Evolutionary conservation across 2,113 vertebrate species (phyloP).

Genomic region (Catagonus wagneri): DNA sequence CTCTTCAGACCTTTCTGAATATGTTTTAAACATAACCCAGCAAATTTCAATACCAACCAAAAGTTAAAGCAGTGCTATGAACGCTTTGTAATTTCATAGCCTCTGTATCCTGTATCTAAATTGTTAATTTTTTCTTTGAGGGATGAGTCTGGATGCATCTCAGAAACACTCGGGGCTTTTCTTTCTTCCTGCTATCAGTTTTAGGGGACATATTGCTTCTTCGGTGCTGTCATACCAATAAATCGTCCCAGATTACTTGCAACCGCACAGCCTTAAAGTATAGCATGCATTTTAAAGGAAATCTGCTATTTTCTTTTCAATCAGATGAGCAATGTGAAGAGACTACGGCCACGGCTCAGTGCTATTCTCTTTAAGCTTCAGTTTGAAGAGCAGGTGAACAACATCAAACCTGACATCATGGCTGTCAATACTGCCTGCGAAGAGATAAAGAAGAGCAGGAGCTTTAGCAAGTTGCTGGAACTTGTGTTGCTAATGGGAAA

Average conservation of each 20-base stretch:
- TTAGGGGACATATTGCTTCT: constrained; percentile 86
- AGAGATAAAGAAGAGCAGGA: constrained; percentile 95
- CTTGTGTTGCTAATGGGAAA: constrained; percentile 97
- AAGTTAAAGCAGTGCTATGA: constrained; percentile 24
- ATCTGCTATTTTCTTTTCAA: constrained; percentile 87
- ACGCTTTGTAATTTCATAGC: constrained; percentile 13
- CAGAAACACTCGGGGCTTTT: constrained; percentile 68
- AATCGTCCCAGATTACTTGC: constrained; percentile 85
- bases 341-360: constrained; percentile 94
- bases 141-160: constrained; percentile 65
- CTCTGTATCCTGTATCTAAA: constrained; percentile 33
- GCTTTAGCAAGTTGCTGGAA: constrained; percentile 95
- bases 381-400: constrained; percentile 98
- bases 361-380: constrained; percentile 98
- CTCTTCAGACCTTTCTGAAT: constrained; percentile 54
- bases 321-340: constrained; percentile 97
- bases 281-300: constrained; percentile 88
- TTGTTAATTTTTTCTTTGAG: constrained; percentile 72
- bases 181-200: constrained; percentile 84
- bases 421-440: constrained; percentile 96
- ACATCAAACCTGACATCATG: constrained; percentile 97
- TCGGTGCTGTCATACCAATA: constrained; percentile 87
- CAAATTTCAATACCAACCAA: constrained; percentile 47
- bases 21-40: constrained; percentile 63
- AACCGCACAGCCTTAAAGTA: constrained; percentile 81